Percentiles rank a stretch among this genome's conserved stretches.
These are phyloP conservation scores for Lamellibrachia luymesi DNA, from an alignment of 1,140 invertebrate genomes.

Conservation along the genomic window DNA sequence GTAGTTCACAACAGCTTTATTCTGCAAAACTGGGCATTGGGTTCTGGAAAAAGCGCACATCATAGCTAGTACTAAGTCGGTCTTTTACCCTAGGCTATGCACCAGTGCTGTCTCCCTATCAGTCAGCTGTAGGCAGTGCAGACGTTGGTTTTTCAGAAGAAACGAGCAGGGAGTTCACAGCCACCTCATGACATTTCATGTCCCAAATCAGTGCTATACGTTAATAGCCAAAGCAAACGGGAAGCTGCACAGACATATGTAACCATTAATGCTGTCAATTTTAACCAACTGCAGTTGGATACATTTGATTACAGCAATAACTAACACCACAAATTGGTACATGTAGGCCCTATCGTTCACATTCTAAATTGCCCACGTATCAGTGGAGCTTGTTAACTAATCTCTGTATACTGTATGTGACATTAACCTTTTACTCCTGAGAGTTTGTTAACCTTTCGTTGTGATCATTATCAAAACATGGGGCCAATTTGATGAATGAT, in stretches of 20 bases:
- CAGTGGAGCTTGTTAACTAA: neutral
- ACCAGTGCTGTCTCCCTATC: neutral
- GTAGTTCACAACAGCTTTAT: no score
- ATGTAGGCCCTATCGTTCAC: neutral
- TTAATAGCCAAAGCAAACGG: neutral
- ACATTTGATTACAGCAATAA: neutral
- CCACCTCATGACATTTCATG: neutral
- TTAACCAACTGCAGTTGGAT: neutral
- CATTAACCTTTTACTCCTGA: neutral
- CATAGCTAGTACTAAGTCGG: neutral
- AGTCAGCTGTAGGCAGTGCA: neutral
- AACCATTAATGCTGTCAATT: neutral
- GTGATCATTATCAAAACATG: neutral
- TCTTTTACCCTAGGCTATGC: neutral
- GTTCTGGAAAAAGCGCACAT: no score
- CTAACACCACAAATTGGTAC: neutral
- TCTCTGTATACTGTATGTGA: neutral
- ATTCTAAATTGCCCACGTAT: neutral
- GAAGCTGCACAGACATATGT: neutral
- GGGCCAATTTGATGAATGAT: neutral
- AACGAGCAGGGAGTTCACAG: neutral
- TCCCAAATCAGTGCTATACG: neutral
- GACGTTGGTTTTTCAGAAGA: neutral
- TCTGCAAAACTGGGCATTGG: no score
- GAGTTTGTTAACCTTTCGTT: neutral